These are phyloP conservation scores for Dendrocopos noguchii DNA, from an alignment of 2,113 vertebrate genomes.

Conservation along the genomic window DNA sequence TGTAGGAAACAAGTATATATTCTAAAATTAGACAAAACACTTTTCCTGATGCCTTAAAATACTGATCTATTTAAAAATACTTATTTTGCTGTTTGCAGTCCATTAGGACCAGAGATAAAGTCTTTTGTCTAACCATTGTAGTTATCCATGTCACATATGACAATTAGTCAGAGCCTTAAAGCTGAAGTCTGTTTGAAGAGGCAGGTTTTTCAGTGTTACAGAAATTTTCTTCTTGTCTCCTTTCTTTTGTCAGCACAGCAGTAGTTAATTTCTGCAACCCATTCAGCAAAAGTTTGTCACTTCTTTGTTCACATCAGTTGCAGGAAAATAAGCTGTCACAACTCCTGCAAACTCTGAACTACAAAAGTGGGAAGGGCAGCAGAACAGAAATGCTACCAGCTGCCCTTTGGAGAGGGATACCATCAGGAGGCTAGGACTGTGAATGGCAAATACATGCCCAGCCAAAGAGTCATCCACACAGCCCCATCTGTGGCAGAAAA, in stretches of 20 bases:
- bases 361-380: background rate
- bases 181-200: background rate
- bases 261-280: background rate
- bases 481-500: background rate
- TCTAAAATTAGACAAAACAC: background rate
- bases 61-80: background rate
- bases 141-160: background rate
- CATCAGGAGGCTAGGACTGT: background rate
- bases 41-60: background rate
- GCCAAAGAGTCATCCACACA: background rate
- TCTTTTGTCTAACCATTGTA: background rate
- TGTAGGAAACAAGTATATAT: background rate
- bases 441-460: background rate
- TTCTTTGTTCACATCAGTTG: background rate
- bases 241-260: background rate
- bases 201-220: background rate
- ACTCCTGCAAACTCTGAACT: background rate
- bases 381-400: background rate
- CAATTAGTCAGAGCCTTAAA: background rate
- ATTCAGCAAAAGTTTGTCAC: background rate
- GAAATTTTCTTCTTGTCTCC: background rate
- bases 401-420: background rate
- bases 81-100: background rate
- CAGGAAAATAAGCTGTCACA: background rate
- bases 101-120: background rate